A percentile compares a stretch with the other conserved stretches of the same genome.
Evolutionary conservation across 2,797 vertebrate genomes (phyloP).

Genomic region (Triplophysa bombifrons): DNA sequence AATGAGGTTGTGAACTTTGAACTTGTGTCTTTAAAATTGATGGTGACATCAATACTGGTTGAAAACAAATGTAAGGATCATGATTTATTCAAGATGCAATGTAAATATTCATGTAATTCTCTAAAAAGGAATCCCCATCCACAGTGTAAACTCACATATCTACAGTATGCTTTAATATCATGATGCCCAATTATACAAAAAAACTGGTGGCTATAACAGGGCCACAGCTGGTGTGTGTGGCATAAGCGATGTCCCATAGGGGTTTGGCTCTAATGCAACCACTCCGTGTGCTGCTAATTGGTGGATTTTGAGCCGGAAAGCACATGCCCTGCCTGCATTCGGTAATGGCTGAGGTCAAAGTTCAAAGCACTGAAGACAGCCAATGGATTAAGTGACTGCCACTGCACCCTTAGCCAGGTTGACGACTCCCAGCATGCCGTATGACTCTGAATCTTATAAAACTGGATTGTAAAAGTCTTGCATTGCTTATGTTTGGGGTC

Average conservation of each 20-base stretch:
- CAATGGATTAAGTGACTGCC: neutral
- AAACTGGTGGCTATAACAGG: neutral
- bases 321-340: slow-evolving; percentile 34
- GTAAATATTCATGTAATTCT: neutral
- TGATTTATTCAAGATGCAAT: neutral
- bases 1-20: neutral
- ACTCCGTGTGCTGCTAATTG: slow-evolving; percentile 22
- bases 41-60: neutral
- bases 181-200: neutral
- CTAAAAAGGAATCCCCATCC: neutral
- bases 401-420: neutral
- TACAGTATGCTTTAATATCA: neutral
- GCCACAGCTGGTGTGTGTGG: slow-evolving; percentile 43
- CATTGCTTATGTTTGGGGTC: neutral
- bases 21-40: neutral
- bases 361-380: neutral
- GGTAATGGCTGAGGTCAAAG: slow-evolving; percentile 43
- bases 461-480: neutral
- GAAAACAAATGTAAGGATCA: neutral
- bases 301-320: slow-evolving; percentile 9
- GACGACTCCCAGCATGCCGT: neutral
- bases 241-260: slow-evolving; percentile 36
- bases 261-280: slow-evolving; percentile 23
- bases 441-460: neutral
- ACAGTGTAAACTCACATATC: neutral